These are phyloP conservation scores for Cheiracanthium punctorium DNA, from an alignment of 2,888 invertebrate species.

Conservation along the genomic window DNA sequence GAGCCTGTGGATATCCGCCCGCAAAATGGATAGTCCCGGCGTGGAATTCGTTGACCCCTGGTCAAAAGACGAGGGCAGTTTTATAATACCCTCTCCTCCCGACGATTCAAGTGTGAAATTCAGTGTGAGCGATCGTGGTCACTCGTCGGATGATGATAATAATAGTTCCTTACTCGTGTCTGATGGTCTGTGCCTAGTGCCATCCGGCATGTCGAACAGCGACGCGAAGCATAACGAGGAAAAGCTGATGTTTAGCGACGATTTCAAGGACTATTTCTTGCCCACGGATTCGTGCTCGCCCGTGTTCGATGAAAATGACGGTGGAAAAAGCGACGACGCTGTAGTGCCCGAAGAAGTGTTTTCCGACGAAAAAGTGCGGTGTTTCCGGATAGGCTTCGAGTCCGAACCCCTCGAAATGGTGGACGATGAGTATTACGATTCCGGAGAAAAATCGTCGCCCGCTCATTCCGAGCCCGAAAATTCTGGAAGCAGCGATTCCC, in stretches of 20 bases:
- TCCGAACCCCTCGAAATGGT: neutral
- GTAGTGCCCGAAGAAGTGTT: neutral
- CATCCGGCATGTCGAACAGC: conserved; percentile 18
- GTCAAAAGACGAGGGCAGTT: conserved; percentile 10
- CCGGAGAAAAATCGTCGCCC: neutral
- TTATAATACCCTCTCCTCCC: neutral
- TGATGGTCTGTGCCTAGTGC: conserved; percentile 50
- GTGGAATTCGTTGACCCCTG: conserved; percentile 30
- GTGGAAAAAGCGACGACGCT: neutral
- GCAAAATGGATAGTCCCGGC: conserved; percentile 11
- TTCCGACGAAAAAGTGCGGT: conserved; percentile 4
- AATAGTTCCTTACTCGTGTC: conserved; percentile 20
- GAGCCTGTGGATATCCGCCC: conserved; percentile 35
- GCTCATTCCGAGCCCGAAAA: neutral
- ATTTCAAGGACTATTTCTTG: conserved; percentile 64
- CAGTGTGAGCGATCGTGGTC: neutral
- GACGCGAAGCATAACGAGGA: neutral
- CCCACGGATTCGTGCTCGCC: conserved; percentile 37
- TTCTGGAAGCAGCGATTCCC: conserved; percentile 1
- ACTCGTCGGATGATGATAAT: neutral
- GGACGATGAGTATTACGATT: neutral
- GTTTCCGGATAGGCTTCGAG: conserved; percentile 57
- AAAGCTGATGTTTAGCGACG: conserved; percentile 48
- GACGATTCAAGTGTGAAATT: neutral
- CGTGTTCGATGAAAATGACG: neutral